Evolutionary conservation across 2,113 vertebrate species (phyloP), one percentile per base, ranked within the genome.

Genomic region (Channa maculata): DNA sequence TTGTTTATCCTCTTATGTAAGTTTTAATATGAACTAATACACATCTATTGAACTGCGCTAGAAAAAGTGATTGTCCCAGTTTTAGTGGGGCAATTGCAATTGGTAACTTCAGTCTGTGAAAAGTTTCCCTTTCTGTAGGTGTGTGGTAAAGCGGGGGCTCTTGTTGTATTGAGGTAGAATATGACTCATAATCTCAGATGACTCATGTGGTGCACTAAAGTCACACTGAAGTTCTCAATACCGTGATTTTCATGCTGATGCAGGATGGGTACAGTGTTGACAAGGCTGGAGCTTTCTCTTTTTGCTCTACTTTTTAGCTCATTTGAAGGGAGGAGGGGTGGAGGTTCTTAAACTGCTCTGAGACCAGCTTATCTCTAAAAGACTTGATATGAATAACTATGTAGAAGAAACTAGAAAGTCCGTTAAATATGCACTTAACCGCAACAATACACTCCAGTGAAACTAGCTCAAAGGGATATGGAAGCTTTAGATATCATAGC

Each of bases 121-220:
- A 91, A 87, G 76, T 91, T 91, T 83, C 71, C 63, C 53, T 45
- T 70, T 87, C 88, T 88, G 89, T 91, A 86, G 83, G 90, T 87
- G 82, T 89, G 84, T 54, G 74, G 85, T 77, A n/a, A 79, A 85
- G 62, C 77, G n/a, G 51, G 36, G 43, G 41, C 50, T 84, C 67
- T 85, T 63, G 63, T 79, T 88, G 75, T 74, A 71, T 66, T 69
- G 57, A 80, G 71, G 71, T 81, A 61, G 41, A 87, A 77, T 65
- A 82, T 91, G 90, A 92, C 79, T 92, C 89, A 92, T 75, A 82
- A 91, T 88, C 82, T 62, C 68, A 55, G 58, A 85, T 85, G 89
- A 89, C 79, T 85, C 85, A 88, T 90, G 75, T 85, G 86, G 79
- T 64, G 64, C 15, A n/a, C 64, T 86, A 41, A 85, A 90, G 82